phyloP scores from a whole-genome alignment of 2,797 vertebrate species.

The Cyprinella venusta region DNA sequence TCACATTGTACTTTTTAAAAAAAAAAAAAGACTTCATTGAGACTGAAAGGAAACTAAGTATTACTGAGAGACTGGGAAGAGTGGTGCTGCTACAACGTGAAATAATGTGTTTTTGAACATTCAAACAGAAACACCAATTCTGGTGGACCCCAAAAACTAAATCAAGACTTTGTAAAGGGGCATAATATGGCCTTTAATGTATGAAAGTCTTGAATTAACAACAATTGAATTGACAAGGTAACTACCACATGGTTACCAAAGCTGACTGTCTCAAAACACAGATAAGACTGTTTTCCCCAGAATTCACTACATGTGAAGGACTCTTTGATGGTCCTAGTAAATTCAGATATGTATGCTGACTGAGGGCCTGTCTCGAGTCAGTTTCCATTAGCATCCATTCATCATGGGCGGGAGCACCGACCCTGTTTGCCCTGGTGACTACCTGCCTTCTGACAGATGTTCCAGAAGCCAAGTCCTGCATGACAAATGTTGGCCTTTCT shows the following conservation, averaged over 20 bases:
- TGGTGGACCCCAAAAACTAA: background rate
- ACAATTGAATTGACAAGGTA: no score
- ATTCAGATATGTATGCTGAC: constrained; percentile 41
- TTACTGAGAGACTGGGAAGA: background rate
- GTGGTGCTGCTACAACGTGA: background rate
- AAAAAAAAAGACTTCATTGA: background rate
- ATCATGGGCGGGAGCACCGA: constrained; percentile 64
- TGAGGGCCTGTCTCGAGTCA: constrained; percentile 55
- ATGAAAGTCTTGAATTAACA: background rate
- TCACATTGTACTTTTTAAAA: background rate
- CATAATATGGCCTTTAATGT: background rate
- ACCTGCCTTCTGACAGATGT: constrained; percentile 77
- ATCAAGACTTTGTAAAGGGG: background rate
- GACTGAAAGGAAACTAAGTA: background rate
- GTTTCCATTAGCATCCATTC: constrained; percentile 60
- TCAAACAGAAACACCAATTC: background rate
- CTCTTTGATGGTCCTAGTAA: background rate
- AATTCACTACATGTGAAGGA: constrained; percentile 16
- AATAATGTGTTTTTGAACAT: background rate
- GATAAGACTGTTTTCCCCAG: background rate
- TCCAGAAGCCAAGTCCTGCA: constrained; percentile 65
- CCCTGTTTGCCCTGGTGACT: constrained; percentile 61
- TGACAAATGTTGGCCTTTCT: constrained; percentile 76
- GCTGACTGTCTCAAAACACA: background rate
- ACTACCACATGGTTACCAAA: background rate